Conservation (phyloP, 2,113 vertebrate genomes). For the Otocyon megalotis region DNA sequence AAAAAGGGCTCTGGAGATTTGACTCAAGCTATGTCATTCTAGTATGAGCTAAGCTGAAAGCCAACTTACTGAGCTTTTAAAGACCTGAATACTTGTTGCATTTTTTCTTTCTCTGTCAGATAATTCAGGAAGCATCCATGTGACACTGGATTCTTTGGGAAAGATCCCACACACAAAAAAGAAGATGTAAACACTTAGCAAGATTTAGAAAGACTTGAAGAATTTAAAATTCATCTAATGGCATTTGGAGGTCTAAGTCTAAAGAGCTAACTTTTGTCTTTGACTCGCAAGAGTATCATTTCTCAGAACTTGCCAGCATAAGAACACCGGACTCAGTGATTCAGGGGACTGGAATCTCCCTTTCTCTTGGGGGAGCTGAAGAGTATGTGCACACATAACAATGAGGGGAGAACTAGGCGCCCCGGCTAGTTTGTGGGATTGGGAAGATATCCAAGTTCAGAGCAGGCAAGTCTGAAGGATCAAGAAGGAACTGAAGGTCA, state of each 20-base stretch:
- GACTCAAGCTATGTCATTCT: background rate
- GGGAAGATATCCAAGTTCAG: conserved; percentile 31
- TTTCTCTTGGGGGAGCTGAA: background rate
- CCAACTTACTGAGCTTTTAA: conserved; percentile 35
- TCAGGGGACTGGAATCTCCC: conserved; percentile 17
- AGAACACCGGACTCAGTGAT: background rate
- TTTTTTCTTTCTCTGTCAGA: conserved; percentile 2
- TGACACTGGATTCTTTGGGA: background rate
- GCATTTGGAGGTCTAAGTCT: background rate
- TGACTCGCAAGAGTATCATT: background rate
- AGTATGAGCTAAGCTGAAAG: background rate
- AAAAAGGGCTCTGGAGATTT: background rate
- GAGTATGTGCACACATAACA: background rate
- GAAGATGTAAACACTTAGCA: background rate
- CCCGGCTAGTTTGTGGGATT: background rate
- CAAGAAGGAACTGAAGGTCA: background rate
- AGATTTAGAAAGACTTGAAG: conserved; percentile 15
- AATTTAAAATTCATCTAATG: conserved; percentile 26
- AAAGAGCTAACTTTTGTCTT: background rate
- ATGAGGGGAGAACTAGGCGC: background rate
- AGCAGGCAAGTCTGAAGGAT: background rate
- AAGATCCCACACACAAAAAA: background rate
- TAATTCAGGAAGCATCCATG: background rate
- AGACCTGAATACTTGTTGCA: background rate
- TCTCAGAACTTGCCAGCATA: background rate